A percentile compares a stretch with the other conserved stretches of the same genome.
phyloP scores from a whole-genome alignment of 2,888 invertebrate genomes.

The Acronicta aceris region DNA sequence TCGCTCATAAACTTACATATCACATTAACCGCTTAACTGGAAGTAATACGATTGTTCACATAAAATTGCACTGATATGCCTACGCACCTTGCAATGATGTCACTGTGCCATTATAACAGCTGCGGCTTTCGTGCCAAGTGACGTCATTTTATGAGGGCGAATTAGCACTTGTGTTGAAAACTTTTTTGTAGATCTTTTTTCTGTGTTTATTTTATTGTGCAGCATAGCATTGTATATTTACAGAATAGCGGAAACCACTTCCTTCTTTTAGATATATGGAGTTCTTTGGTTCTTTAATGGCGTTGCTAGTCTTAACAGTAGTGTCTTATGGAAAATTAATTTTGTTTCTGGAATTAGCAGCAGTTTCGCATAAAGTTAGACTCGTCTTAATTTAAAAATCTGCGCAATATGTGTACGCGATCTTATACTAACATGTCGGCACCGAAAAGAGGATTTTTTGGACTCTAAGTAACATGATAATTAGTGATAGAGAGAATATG shows the following conservation, averaged over 20 bases:
- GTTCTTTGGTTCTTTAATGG: background rate
- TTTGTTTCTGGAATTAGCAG: conserved; percentile 20
- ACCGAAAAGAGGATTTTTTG: background rate
- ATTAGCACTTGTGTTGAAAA: conserved; percentile 43
- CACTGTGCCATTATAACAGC: conserved; percentile 63
- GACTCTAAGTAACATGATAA: conserved; percentile 5
- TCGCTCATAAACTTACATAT: conserved; percentile 48
- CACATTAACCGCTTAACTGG: conserved; percentile 49
- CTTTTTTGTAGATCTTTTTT: conserved; percentile 27
- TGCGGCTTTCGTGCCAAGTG: conserved; percentile 75
- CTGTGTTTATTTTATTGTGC: conserved; percentile 3
- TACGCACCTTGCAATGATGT: conserved; percentile 64
- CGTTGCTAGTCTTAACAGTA: no score
- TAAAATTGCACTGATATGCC: conserved; percentile 58
- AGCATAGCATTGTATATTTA: conserved; percentile 4
- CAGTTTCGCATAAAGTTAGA: conserved; percentile 4
- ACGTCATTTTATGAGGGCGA: conserved; percentile 73
- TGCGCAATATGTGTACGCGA: no score
- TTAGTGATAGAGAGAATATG: conserved; percentile 10
- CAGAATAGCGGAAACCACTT: background rate
- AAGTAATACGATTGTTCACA: conserved; percentile 53
- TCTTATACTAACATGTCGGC: no score
- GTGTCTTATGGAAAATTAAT: background rate
- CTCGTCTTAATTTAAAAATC: no score
- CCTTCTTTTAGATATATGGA: background rate